Evolutionary conservation across 2,113 vertebrate species (phyloP).

Genomic region (Nyctereutes procyonoides): DNA sequence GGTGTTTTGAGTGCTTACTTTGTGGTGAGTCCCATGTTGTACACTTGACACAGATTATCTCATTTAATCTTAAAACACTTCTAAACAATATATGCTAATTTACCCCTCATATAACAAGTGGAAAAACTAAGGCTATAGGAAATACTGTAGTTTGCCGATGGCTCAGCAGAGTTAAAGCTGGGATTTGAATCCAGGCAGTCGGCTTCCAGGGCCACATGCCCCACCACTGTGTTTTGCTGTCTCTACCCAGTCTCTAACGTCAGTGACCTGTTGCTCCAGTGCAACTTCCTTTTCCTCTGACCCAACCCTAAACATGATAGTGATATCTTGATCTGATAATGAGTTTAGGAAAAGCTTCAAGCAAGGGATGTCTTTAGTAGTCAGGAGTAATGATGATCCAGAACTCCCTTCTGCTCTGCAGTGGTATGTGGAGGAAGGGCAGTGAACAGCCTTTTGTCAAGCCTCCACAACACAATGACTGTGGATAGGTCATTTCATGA

Average conservation of each 20-base stretch:
- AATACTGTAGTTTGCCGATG: not conserved
- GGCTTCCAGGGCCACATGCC: not conserved
- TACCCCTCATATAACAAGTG: not conserved
- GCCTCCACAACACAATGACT: not conserved
- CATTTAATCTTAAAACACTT: not conserved
- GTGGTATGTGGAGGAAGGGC: not conserved
- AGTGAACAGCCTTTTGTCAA: not conserved
- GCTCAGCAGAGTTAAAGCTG: not conserved
- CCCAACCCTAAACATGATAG: not conserved
- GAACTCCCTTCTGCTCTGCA: not conserved
- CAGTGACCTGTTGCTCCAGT: not conserved
- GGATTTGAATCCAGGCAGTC: not conserved
- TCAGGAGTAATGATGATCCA: not conserved
- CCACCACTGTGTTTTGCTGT: not conserved
- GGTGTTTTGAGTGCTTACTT: not conserved
- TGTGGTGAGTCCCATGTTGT: not conserved
- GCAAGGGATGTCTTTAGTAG: not conserved
- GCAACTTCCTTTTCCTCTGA: not conserved
- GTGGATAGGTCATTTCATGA: not conserved
- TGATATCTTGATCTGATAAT: constrained; percentile 13
- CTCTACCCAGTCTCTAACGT: not conserved
- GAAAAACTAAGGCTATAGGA: not conserved
- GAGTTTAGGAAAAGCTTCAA: not conserved
- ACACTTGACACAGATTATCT: not conserved
- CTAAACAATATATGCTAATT: not conserved